Percentiles rank a stretch among this genome's conserved stretches.
Evolutionary conservation across 2,113 vertebrate species (phyloP).

Genomic region (Nannobrachium achirus): DNA sequence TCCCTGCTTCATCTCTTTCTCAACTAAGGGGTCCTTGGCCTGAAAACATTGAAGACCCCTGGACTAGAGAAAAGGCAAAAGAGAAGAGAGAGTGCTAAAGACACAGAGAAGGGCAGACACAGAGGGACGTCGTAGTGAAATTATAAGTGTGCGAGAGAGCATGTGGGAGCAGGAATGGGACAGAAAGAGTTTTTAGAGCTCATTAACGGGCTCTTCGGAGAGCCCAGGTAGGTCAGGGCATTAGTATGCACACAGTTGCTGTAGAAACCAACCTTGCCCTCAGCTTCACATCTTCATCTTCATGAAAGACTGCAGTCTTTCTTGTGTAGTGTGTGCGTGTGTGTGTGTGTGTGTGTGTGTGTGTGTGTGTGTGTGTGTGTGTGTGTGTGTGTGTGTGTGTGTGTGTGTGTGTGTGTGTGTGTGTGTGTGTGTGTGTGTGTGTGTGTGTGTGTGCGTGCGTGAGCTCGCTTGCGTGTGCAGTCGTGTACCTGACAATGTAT

Average conservation of each 20-base stretch:
- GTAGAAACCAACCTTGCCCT: slow-evolving; percentile 64
- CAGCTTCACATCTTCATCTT: slow-evolving; percentile 51
- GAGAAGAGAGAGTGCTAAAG: slow-evolving; percentile 6
- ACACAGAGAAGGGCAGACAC: neutral
- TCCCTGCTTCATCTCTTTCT: too few species aligned
- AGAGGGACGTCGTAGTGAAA: neutral
- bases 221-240: slow-evolving; percentile 48
- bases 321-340: neutral
- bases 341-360: neutral
- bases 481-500: neutral
- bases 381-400: neutral
- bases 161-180: neutral
- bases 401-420: slow-evolving; percentile 10
- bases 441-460: slow-evolving; percentile 29
- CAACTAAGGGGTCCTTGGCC: too few species aligned
- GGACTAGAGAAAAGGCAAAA: neutral
- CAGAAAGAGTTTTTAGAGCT: neutral
- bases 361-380: neutral
- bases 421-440: slow-evolving; percentile 19
- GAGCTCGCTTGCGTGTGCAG: neutral
- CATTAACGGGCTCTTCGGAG: slow-evolving; percentile 16
- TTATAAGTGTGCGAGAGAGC: neutral
- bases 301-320: slow-evolving; percentile 20
- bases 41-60: too few species aligned
- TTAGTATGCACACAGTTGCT: slow-evolving; percentile 58